These are phyloP conservation scores for Chiloscyllium plagiosum DNA, from an alignment of 2,113 vertebrate genomes.

Conservation along the genomic window DNA sequence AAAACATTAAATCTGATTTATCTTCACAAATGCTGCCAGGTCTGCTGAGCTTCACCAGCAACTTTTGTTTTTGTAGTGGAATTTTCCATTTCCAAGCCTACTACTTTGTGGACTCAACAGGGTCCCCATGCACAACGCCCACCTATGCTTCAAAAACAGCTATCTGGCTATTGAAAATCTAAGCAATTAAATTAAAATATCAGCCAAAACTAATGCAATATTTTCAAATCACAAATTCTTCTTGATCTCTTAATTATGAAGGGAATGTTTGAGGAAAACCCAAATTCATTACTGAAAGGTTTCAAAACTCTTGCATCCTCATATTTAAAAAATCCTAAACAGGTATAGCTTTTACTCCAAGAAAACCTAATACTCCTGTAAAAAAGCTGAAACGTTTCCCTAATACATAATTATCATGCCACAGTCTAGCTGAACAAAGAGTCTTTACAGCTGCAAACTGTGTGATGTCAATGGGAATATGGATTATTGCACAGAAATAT, in stretches of 20 bases:
- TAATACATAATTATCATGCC: slow-evolving; percentile 4
- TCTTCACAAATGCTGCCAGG: too few species aligned
- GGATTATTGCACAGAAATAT: slow-evolving; percentile 22
- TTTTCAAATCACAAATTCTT: slow-evolving; percentile 7
- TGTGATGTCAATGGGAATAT: slow-evolving; percentile 30
- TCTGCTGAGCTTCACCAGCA: too few species aligned
- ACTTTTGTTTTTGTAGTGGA: too few species aligned
- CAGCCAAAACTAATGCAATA: not conserved
- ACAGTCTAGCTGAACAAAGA: slow-evolving; percentile 19
- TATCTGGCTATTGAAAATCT: too few species aligned
- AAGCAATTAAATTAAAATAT: not conserved
- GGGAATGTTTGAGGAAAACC: not conserved
- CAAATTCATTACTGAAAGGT: not conserved
- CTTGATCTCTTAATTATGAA: not conserved
- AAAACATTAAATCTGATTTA: too few species aligned
- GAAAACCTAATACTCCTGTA: slow-evolving; percentile 1
- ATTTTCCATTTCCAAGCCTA: too few species aligned
- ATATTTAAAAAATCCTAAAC: slow-evolving; percentile 6
- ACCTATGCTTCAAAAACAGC: too few species aligned
- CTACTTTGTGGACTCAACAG: too few species aligned
- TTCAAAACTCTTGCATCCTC: not conserved
- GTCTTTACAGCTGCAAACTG: not conserved
- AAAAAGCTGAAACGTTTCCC: not conserved
- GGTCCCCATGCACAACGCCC: too few species aligned
- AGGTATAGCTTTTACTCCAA: not conserved